These are phyloP conservation scores for Horisme vitalbata DNA, from an alignment of 2,888 invertebrate species.

Conservation along the genomic window DNA sequence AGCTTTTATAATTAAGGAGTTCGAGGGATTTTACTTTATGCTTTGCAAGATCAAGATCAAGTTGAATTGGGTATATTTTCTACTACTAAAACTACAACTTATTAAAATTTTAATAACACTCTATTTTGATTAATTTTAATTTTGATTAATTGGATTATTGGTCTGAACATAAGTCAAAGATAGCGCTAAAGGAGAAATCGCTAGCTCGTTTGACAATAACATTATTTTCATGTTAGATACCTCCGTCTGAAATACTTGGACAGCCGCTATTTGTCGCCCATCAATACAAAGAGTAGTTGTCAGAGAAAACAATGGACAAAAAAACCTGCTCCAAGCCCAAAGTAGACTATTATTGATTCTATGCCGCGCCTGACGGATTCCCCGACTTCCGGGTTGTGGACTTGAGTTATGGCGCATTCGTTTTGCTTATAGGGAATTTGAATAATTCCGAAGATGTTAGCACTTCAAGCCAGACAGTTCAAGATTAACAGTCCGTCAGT, in stretches of 20 bases:
- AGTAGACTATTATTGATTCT: slow-evolving; percentile 18
- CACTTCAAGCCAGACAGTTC: too few relatives aligned
- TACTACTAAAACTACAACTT: too few relatives aligned
- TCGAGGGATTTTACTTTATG: slow-evolving; percentile 5
- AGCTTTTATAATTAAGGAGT: slow-evolving; percentile 10
- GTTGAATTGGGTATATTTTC: too few relatives aligned
- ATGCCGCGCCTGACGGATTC: slow-evolving; percentile 39
- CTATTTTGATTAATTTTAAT: too few relatives aligned
- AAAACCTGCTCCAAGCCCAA: slow-evolving; percentile 36
- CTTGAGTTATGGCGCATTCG: slow-evolving; percentile 27
- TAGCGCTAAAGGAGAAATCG: slow-evolving; percentile 4
- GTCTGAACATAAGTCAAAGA: too few relatives aligned
- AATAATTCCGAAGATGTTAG: slow-evolving; percentile 24
- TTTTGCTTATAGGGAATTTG: slow-evolving; percentile 30
- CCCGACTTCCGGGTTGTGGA: slow-evolving; percentile 43
- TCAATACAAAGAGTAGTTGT: slow-evolving; percentile 49
- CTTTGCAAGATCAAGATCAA: neutral
- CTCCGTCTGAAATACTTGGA: slow-evolving; percentile 33
- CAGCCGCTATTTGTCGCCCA: slow-evolving; percentile 53
- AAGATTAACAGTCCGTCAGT: neutral
- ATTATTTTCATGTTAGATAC: slow-evolving; percentile 21
- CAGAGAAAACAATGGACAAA: slow-evolving; percentile 47
- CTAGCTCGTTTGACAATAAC: slow-evolving; percentile 13
- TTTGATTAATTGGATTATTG: too few relatives aligned
- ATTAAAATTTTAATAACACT: too few relatives aligned